These are phyloP conservation scores for Temnothorax curvispinosus DNA, from an alignment of 1,140 invertebrate genomes.

Conservation along the genomic window DNA sequence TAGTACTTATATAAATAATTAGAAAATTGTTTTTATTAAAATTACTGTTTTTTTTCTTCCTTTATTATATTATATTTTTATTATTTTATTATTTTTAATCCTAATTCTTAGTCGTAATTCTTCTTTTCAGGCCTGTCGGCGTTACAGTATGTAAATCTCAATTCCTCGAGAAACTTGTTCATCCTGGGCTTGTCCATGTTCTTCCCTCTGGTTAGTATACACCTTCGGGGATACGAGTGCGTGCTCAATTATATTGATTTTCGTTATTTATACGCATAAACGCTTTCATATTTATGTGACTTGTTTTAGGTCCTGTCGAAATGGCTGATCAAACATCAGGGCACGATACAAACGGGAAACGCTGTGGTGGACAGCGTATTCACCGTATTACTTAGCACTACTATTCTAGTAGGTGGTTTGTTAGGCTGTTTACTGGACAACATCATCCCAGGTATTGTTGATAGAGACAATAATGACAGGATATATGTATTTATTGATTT, in stretches of 20 bases:
- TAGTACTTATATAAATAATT: not conserved
- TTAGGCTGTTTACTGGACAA: conserved; percentile 94
- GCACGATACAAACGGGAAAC: conserved; percentile 90
- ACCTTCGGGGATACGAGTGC: not conserved
- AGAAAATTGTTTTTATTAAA: not conserved
- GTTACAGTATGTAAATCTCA: conserved; percentile 93
- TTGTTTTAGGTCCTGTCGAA: conserved; percentile 88
- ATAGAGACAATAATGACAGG: not conserved
- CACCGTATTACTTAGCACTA: conserved; percentile 92
- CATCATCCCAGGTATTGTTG: conserved; percentile 91
- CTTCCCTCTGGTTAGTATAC: conserved; percentile 89
- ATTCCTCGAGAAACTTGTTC: conserved; percentile 93
- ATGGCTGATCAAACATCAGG: conserved; percentile 90
- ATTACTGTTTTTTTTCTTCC: not conserved
- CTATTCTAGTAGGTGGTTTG: conserved; percentile 93
- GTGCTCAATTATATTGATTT: not conserved
- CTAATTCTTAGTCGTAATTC: not conserved
- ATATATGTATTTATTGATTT: conserved; percentile 19
- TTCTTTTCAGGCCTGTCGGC: conserved; percentile 90
- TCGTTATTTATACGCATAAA: not conserved
- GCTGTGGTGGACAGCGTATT: conserved; percentile 91
- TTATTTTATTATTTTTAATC: not conserved
- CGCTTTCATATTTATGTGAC: not conserved
- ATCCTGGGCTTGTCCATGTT: conserved; percentile 96
- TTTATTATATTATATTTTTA: not conserved